Base-by-base conservation (phyloP, 2,797 vertebrate genomes). In the Dermochelys coriacea region DNA sequence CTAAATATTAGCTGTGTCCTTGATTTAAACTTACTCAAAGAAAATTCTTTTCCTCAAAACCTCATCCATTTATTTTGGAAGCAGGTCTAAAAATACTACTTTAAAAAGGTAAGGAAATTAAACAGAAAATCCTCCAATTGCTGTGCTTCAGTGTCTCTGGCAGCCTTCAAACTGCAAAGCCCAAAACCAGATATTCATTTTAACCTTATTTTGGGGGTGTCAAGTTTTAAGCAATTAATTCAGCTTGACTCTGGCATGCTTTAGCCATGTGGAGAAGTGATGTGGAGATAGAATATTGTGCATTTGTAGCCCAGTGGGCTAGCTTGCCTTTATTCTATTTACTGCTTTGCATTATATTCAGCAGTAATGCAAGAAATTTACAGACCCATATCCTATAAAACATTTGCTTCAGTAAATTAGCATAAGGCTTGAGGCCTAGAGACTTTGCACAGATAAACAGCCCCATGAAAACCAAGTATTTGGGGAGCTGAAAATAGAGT, bases 221-320 rank as follows among this genome's bases (percentile, higher is more conserved):
- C 12, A 93, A 95, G 82, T 83, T 97, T 96, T 90, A 86, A 96
- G 84, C 86, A 96, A 95, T 95, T 86, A 95, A 96, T 90, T 90
- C 52, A 12, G 78, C 87, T 96, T 84, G 82, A 93, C 81, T 96
- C 77, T 81, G n/a, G 80, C 92, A 88, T 47, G 21, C 71, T 91
- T 91, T 89, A 96, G 93, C 92, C 93, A 95, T 80, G 75, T 93
- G 87, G 54, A 84, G 82, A 81, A 96, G 93, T 94, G 89, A 86
- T 84, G 77, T 91, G 86, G 88, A 92, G 41, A 95, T 95, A 88
- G 87, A 95, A 93, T 95, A 94, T 47, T 95, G 84, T 90, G 78
- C 19, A 52, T 52, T 52, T 52, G 51, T 52, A 52, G 51, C 18
- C 51, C 18, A 52, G 51, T 19, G 51, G 51, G 51, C 51, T 21